phyloP scores from a whole-genome alignment of 2,888 invertebrate species.

The Notodonta dromedarius region DNA sequence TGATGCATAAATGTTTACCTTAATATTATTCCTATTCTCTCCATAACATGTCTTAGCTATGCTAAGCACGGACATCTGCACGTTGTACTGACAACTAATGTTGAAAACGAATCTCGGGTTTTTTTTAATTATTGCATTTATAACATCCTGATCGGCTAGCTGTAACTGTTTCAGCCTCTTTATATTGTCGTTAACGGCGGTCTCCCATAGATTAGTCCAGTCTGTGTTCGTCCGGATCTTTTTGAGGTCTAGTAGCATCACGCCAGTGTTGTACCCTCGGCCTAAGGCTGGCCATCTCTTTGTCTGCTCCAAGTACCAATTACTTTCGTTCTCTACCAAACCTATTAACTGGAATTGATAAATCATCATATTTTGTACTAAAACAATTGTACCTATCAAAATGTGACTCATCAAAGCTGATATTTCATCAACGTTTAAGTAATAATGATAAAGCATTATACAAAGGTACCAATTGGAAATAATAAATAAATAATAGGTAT shows the following conservation, averaged over 20 bases:
- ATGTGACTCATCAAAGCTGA: too few relatives aligned
- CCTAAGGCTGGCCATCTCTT: slow-evolving; percentile 95
- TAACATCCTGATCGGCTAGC: slow-evolving; percentile 95
- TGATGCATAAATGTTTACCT: slow-evolving; percentile 71
- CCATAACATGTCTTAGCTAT: slow-evolving; percentile 90
- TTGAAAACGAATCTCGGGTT: slow-evolving; percentile 89
- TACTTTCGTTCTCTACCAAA: slow-evolving; percentile 95
- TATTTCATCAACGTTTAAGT: too few relatives aligned
- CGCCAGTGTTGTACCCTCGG: slow-evolving; percentile 91
- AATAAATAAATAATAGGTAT: too few relatives aligned
- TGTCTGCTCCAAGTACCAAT: slow-evolving; percentile 92
- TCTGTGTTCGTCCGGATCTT: slow-evolving; percentile 85
- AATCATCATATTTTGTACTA: too few relatives aligned
- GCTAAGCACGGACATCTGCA: slow-evolving; percentile 94
- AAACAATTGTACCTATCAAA: too few relatives aligned
- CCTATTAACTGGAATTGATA: slow-evolving; percentile 87
- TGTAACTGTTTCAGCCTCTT: slow-evolving; percentile 84
- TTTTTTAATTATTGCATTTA: slow-evolving; percentile 93
- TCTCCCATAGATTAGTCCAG: slow-evolving; percentile 91
- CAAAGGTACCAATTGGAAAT: too few relatives aligned
- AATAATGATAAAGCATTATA: too few relatives aligned
- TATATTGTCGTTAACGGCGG: slow-evolving; percentile 89
- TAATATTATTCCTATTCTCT: slow-evolving; percentile 86
- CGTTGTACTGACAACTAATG: slow-evolving; percentile 95
- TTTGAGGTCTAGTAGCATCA: slow-evolving; percentile 91